Percentiles rank a stretch among this genome's conserved stretches.
Conservation (phyloP, 1,140 invertebrate genomes). For the Triops cancriformis region DNA sequence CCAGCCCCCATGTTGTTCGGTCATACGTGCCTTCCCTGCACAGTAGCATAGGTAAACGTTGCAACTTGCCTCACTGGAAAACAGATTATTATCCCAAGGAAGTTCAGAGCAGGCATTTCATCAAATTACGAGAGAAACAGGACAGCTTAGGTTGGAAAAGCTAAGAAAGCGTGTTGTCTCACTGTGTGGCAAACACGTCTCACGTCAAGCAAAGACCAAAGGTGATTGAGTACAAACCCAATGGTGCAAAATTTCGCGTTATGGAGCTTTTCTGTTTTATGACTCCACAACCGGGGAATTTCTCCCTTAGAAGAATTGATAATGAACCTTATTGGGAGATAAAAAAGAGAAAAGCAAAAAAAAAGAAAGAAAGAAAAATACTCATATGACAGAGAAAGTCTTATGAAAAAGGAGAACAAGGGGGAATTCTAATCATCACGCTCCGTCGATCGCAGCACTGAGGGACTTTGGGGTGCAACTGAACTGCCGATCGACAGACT, state of each 20-base stretch:
- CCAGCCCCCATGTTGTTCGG: too few species aligned
- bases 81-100: too few species aligned
- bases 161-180: background rate
- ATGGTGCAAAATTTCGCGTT: background rate
- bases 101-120: too few species aligned
- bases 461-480: background rate
- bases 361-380: background rate
- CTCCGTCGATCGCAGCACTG: constrained; percentile 2
- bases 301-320: background rate
- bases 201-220: background rate
- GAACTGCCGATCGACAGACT: constrained; percentile 3
- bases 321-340: background rate
- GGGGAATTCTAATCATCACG: constrained; percentile 13
- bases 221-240: background rate
- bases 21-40: too few species aligned
- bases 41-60: too few species aligned
- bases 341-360: background rate
- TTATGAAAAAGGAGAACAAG: constrained; percentile 11
- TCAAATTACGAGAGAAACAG: too few species aligned
- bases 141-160: background rate
- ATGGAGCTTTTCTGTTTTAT: too few species aligned
- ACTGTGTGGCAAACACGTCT: background rate
- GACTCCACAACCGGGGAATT: background rate
- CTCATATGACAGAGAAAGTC: background rate
- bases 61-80: too few species aligned